Percentiles rank a stretch among this genome's conserved stretches.
Evolutionary conservation across 2,113 vertebrate species (phyloP).

Genomic region (Acanthochromis polyacanthus): DNA sequence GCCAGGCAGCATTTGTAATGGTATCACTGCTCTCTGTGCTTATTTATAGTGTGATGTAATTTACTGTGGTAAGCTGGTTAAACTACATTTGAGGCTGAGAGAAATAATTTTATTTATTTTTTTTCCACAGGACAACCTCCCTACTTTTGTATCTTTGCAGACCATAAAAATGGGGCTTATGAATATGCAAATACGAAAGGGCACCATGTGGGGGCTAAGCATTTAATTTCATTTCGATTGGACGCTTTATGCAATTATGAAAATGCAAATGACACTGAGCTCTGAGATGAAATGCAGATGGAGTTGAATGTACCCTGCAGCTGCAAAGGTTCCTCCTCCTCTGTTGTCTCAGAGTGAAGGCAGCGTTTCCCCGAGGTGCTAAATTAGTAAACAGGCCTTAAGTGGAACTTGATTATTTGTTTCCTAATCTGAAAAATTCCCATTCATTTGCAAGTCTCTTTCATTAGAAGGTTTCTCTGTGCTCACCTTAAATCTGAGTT

Average conservation of each 20-base stretch:
- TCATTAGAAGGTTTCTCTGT: background rate
- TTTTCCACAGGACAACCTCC: background rate
- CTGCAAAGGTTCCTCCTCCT: conserved; percentile 22
- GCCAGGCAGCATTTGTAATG: conserved; percentile 13
- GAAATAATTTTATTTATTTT: conserved; percentile 19
- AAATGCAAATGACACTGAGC: conserved; percentile 44
- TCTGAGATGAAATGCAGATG: conserved; percentile 42
- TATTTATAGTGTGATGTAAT: conserved; percentile 45
- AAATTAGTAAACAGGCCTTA: conserved; percentile 12
- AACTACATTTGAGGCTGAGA: conserved; percentile 24
- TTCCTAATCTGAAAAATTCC: background rate
- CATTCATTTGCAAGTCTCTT: background rate
- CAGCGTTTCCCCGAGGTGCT: background rate
- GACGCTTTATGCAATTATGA: conserved; percentile 44
- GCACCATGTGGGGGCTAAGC: conserved; percentile 9
- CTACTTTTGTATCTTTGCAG: background rate
- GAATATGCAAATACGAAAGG: conserved; percentile 51
- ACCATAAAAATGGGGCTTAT: conserved; percentile 22
- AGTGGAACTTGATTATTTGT: background rate
- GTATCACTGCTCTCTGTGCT: conserved; percentile 33
- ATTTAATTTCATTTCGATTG: conserved; percentile 56
- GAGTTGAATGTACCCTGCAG: background rate
- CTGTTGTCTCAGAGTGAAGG: background rate
- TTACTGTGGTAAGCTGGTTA: conserved; percentile 20
- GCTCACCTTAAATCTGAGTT: background rate